These are phyloP conservation scores for Pelosia muscerda DNA, from an alignment of 2,888 invertebrate species.

Conservation along the genomic window DNA sequence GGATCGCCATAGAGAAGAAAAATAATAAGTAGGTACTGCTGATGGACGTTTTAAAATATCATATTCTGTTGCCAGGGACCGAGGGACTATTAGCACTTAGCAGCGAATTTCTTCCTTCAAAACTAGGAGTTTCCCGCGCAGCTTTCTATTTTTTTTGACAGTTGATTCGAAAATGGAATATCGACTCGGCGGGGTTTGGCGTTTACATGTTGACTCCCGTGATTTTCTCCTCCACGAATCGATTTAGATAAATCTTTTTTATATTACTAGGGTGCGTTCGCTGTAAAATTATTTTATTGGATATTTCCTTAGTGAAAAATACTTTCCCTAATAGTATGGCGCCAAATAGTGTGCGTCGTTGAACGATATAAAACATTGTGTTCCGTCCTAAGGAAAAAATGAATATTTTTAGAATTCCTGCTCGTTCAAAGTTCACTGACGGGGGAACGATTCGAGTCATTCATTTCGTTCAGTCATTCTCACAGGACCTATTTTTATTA, in stretches of 20 bases:
- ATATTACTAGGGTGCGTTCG: constrained; percentile 16
- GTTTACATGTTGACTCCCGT: constrained; percentile 48
- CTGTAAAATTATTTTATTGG: constrained; percentile 19
- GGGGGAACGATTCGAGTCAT: background rate
- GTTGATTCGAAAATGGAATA: constrained; percentile 26
- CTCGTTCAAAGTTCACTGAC: background rate
- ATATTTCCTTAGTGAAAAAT: constrained; percentile 12
- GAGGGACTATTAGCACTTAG: too few relatives aligned
- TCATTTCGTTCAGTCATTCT: background rate
- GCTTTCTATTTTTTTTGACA: constrained; percentile 57
- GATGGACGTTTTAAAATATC: too few relatives aligned
- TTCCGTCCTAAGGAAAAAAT: background rate
- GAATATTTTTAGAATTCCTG: background rate
- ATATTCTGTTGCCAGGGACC: background rate
- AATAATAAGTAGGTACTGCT: too few relatives aligned
- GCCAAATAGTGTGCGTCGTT: background rate
- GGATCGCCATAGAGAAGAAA: too few relatives aligned
- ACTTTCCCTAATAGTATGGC: constrained; percentile 13
- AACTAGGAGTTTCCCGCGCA: constrained; percentile 52
- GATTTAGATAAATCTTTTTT: constrained; percentile 25
- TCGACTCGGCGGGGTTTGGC: constrained; percentile 41
- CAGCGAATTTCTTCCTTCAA: background rate
- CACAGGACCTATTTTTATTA: too few relatives aligned
- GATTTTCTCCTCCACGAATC: constrained; percentile 21
- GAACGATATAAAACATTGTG: background rate